Base-by-base conservation (phyloP, 2,797 vertebrate species). In the Diglossa cyanea region DNA sequence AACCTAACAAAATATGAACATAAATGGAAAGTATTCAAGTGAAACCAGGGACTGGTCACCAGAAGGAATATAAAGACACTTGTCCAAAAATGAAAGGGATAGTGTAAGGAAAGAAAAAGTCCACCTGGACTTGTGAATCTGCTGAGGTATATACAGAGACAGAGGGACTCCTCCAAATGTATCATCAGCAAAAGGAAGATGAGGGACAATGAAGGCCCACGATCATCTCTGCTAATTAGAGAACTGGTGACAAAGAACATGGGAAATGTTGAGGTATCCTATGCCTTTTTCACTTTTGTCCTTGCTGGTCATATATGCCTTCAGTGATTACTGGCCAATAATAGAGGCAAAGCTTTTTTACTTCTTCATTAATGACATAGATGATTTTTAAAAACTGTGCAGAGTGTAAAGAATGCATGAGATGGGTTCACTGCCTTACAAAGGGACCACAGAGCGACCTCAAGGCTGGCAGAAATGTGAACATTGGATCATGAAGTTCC, bases 401-500 rank as follows among this genome's bases (percentile, higher is more conserved):
- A 4, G 48, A 65, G 11, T 42, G 6, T 42, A 26, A 77, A 47
- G 40, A 28, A 55, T 23, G 6, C 4, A 26, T 12, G 33, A 45
- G 7, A 40, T 15, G 4, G 2, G 26, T 55, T 17, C 2, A 2
- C 9, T 76, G 14, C 14, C 17, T 24, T 31, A 39, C 19, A 53
- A 45, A 71, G 16, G 5, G 16, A 55, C n/a, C 45, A 40, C 40
- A 73, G 53, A 66, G 25, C 8, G 8, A 35, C 25, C 26, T 47
- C 40, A 54, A 33, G 47, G 8, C 7, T 0, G 1, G 20, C 6
- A 67, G 25, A 54, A 73, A 61, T 19, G 14, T 35, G 21, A 17
- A 5, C 15, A 40, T 39, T 0, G 0, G 33, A 12, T 9, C 17
- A 35, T 8, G 6, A 40, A 35, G 6, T 28, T 31, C 25, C 35